These are phyloP conservation scores for Mellilla xanthometata DNA, from an alignment of 2,888 invertebrate genomes.

Conservation along the genomic window DNA sequence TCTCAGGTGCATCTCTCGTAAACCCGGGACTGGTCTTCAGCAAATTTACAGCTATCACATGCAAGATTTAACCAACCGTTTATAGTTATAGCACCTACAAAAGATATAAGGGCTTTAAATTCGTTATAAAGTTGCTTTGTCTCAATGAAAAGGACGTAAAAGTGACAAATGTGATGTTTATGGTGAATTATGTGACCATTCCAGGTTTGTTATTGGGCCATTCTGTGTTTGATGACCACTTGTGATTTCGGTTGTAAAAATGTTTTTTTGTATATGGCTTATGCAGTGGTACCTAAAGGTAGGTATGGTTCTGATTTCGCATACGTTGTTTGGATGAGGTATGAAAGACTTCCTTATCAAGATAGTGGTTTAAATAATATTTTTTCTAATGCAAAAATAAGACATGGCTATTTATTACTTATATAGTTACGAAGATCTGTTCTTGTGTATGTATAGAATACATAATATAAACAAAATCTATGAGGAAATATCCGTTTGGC, in stretches of 20 bases:
- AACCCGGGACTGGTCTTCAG: slow-evolving; percentile 63
- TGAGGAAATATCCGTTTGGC: no score
- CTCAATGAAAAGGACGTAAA: slow-evolving; percentile 58
- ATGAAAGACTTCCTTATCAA: no score
- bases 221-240: slow-evolving; percentile 21
- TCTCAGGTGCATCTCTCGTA: slow-evolving; percentile 76
- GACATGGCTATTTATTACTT: no score
- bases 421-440: no score
- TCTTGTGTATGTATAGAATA: no score
- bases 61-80: slow-evolving; percentile 79
- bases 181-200: slow-evolving; percentile 46
- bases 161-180: slow-evolving; percentile 53
- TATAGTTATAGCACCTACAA: slow-evolving; percentile 57
- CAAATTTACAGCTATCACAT: slow-evolving; percentile 77
- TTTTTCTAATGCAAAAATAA: no score
- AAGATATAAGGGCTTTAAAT: slow-evolving; percentile 55
- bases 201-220: slow-evolving; percentile 39
- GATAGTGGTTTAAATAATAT: no score
- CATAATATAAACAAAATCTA: no score
- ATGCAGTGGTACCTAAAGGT: no score
- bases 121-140: slow-evolving; percentile 70
- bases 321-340: no score
- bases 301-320: no score
- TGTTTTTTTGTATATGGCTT: slow-evolving; percentile 8
- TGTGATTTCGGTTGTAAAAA: slow-evolving; percentile 15